Base-by-base conservation (phyloP, 1,140 invertebrate genomes). In the Drosophila grimshawi region DNA sequence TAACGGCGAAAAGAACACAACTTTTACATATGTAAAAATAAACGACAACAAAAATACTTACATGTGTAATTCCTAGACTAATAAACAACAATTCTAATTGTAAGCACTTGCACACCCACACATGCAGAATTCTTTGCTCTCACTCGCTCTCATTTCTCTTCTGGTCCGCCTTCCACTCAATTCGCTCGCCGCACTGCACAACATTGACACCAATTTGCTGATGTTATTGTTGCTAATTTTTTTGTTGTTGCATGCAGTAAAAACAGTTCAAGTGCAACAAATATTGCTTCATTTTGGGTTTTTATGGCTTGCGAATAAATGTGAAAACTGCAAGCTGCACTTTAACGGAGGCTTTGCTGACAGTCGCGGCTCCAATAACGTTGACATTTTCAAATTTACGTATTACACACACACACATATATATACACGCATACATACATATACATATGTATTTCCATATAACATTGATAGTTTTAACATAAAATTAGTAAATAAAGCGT, bases 401-500 rank as follows among this genome's bases (percentile, higher is more conserved):
- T 41, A 59, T 53, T 29, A 63, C 48, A 60, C 41, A 41, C 41
- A 80, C 55, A 83, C 46, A 78, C 41, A 49, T 48, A 73, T 59
- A 65, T 49, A 80, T 60, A 83, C 46, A 78, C 41, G 45, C 51
- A 73, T 59, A 65, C 55, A 80, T 67, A 72, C 27, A 51, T 33
- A 45, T 7, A 19, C 19, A 52, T 51, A 52, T 43, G 32, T 57
- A 49, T 64, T 56, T 70, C 30, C 52, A 57, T 11, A 46, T n/a
- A 45, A 45, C 63, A 72, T 73, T 73, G n/a, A 10, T 69, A 63
- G 57, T 19, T 33, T 39, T 70, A 64, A 48, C 4, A 51, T 68
- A 30, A 49, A 63, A 53, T 65, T 83, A 82, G 72, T 77, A 60
- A 78, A 73, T 79, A 83, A 79, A 83, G 71, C 51, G 46, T 53